Conservation (phyloP, 1,140 invertebrate species). For the Brachystomella parvula region DNA sequence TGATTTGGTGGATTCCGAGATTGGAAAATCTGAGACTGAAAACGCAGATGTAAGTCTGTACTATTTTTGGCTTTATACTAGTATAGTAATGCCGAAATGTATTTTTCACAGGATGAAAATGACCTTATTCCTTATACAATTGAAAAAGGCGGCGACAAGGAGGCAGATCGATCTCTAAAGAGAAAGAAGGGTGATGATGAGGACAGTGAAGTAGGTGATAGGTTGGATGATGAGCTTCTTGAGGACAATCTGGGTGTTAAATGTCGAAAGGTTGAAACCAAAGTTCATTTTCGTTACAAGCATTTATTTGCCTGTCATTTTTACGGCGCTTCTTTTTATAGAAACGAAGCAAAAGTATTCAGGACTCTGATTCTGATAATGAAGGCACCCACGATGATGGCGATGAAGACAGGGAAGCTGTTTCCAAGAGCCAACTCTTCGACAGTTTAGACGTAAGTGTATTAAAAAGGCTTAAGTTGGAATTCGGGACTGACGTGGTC, state of each 20-base stretch:
- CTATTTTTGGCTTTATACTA: background rate
- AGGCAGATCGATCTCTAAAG: constrained; percentile 54
- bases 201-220: constrained; percentile 61
- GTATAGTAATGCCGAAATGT: constrained; percentile 17
- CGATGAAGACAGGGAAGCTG: constrained; percentile 69
- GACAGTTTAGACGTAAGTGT: constrained; percentile 73
- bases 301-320: background rate
- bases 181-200: constrained; percentile 30
- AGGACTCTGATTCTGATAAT: constrained; percentile 78
- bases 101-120: constrained; percentile 63
- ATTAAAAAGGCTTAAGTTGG: background rate
- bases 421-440: constrained; percentile 83
- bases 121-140: constrained; percentile 93
- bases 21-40: constrained; percentile 70
- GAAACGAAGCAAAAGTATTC: constrained; percentile 66
- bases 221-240: constrained; percentile 91
- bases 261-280: constrained; percentile 64
- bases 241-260: constrained; percentile 97
- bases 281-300: constrained; percentile 44
- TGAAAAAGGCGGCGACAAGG: constrained; percentile 68
- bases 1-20: constrained; percentile 72
- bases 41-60: constrained; percentile 51
- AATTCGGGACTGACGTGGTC: background rate
- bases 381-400: constrained; percentile 62
- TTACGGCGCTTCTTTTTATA: constrained; percentile 49